Percentiles rank a stretch among this genome's conserved stretches.
Evolutionary conservation across 1,140 invertebrate genomes (phyloP).

Genomic region (Coboldia fuscipes): DNA sequence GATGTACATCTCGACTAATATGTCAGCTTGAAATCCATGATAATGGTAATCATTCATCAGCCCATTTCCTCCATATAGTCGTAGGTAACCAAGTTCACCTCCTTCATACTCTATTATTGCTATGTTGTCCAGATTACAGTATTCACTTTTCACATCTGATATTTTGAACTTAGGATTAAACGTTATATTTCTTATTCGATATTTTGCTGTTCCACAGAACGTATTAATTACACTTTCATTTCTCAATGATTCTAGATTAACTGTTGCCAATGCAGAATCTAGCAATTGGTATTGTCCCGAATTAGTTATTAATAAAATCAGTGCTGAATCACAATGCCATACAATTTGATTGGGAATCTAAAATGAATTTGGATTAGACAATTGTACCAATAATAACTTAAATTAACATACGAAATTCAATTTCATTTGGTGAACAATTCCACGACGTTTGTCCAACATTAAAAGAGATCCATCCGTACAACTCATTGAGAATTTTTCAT

Average conservation of each 20-base stretch:
- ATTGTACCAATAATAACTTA: background rate
- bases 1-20: slow-evolving; percentile 42
- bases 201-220: too few species aligned
- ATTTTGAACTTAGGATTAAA: too few species aligned
- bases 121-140: too few species aligned
- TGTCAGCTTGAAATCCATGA: slow-evolving; percentile 28
- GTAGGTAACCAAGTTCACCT: slow-evolving; percentile 24
- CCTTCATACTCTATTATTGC: too few species aligned
- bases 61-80: slow-evolving; percentile 14
- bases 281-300: slow-evolving; percentile 56
- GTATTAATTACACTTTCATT: too few species aligned
- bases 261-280: too few species aligned
- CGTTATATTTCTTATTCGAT: too few species aligned
- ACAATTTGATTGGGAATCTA: slow-evolving; percentile 43
- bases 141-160: too few species aligned
- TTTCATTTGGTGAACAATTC: slow-evolving; percentile 30
- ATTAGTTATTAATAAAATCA: slow-evolving; percentile 46
- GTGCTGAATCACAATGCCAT: slow-evolving; percentile 48
- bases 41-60: slow-evolving; percentile 19
- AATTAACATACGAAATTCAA: background rate
- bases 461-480: slow-evolving; percentile 56
- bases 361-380: slow-evolving; percentile 4
- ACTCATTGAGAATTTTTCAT: slow-evolving; percentile 47
- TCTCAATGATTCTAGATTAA: too few species aligned
- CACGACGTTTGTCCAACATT: slow-evolving; percentile 39